These are phyloP conservation scores for Phyllostomus hastatus DNA, from an alignment of 2,113 vertebrate genomes.

Conservation along the genomic window DNA sequence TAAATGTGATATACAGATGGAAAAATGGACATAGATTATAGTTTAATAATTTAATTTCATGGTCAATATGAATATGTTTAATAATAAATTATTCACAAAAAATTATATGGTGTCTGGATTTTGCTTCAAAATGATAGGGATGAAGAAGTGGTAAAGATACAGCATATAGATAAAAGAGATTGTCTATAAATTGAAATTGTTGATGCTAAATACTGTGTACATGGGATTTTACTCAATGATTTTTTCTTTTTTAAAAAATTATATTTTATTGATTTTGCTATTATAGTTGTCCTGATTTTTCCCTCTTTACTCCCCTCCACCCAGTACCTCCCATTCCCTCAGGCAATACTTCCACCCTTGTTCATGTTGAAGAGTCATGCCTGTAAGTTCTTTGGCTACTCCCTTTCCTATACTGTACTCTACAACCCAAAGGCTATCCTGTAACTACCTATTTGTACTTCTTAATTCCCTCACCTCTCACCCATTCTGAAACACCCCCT, in stretches of 20 bases:
- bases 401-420: too few species aligned
- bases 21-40: not conserved
- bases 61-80: not conserved
- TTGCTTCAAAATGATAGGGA: not conserved
- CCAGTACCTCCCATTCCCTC: too few species aligned
- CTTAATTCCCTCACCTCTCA: too few species aligned
- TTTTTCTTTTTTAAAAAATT: not conserved
- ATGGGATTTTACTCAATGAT: not conserved
- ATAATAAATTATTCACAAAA: not conserved
- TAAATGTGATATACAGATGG: not conserved
- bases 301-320: too few species aligned
- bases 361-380: too few species aligned
- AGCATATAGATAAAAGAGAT: not conserved
- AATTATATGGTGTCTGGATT: not conserved
- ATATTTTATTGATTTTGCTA: too few species aligned
- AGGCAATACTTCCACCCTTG: too few species aligned
- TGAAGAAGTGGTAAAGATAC: not conserved
- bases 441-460: too few species aligned
- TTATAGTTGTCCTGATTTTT: too few species aligned
- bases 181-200: not conserved
- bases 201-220: not conserved
- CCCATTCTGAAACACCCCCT: too few species aligned
- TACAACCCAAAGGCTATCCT: too few species aligned
- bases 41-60: not conserved
- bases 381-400: too few species aligned